Conservation (phyloP, 2,797 vertebrate species). For the Emys orbicularis region DNA sequence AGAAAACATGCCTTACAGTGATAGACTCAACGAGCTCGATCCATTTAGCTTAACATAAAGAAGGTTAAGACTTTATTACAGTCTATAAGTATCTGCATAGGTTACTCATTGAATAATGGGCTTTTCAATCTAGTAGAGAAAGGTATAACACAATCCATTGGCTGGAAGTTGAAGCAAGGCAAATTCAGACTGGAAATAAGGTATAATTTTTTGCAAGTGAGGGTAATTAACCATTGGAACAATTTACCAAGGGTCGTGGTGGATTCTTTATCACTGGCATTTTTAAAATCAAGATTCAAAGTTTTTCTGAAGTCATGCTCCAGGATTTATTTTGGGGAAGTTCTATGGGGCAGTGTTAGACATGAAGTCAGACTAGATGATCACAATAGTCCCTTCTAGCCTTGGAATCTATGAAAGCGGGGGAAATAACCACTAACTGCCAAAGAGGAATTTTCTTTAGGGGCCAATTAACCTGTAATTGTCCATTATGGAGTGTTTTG, state of each 20-base stretch:
- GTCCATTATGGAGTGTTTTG: neutral
- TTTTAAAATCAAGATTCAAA: neutral
- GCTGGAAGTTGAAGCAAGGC: neutral
- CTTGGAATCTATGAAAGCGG: neutral
- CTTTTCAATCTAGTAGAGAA: neutral
- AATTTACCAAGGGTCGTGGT: neutral
- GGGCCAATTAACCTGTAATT: neutral
- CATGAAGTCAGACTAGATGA: neutral
- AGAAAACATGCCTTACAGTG: neutral
- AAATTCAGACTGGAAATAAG: neutral
- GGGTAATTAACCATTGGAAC: neutral
- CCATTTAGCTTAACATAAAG: neutral
- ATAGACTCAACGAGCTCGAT: neutral
- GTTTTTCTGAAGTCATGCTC: neutral
- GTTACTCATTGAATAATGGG: neutral
- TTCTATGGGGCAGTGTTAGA: neutral
- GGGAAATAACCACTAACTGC: neutral
- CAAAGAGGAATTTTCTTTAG: neutral
- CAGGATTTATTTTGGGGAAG: neutral
- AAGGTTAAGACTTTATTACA: neutral
- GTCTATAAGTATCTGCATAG: neutral
- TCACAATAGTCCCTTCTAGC: neutral
- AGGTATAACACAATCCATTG: neutral
- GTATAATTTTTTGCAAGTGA: neutral
- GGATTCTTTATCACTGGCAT: neutral